A percentile compares a stretch with the other conserved stretches of the same genome.
Conservation (phyloP, 2,113 vertebrate species). For the Nibea albiflora region DNA sequence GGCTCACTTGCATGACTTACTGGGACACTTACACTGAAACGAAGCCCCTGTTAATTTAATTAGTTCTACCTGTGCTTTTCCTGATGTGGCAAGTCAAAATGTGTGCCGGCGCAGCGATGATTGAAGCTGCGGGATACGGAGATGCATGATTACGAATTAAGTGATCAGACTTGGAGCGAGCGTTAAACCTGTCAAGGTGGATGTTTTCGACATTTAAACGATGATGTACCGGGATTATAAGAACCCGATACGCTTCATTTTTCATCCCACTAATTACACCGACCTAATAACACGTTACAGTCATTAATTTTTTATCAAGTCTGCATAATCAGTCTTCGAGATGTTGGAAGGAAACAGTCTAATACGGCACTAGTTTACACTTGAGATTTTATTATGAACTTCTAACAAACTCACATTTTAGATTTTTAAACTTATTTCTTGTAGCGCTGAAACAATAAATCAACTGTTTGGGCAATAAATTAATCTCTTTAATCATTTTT, state of each 20-base stretch:
- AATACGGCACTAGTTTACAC: neutral
- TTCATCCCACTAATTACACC: constrained; percentile 14
- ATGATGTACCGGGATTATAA: neutral
- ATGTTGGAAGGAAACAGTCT: neutral
- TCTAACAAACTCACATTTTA: neutral
- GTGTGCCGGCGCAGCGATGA: neutral
- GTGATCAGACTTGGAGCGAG: constrained; percentile 12
- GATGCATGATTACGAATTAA: constrained; percentile 17
- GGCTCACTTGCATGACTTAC: neutral
- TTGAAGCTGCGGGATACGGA: neutral
- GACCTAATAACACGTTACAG: constrained; percentile 11
- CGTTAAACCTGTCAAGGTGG: neutral
- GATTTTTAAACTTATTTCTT: neutral
- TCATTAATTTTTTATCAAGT: constrained; percentile 10
- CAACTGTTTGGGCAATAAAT: neutral
- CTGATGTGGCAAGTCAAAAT: neutral
- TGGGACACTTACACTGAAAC: neutral
- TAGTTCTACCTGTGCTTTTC: constrained; percentile 1
- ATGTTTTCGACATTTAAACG: neutral
- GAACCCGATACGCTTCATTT: neutral
- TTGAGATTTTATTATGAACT: neutral
- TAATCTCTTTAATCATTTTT: neutral
- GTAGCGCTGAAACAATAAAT: neutral
- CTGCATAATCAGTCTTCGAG: constrained; percentile 18
- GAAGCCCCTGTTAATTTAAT: constrained; percentile 8